A percentile compares a stretch with the other conserved stretches of the same genome.
These are phyloP conservation scores for Drosophila monieri DNA, from an alignment of 2,888 invertebrate species.

Conservation along the genomic window DNA sequence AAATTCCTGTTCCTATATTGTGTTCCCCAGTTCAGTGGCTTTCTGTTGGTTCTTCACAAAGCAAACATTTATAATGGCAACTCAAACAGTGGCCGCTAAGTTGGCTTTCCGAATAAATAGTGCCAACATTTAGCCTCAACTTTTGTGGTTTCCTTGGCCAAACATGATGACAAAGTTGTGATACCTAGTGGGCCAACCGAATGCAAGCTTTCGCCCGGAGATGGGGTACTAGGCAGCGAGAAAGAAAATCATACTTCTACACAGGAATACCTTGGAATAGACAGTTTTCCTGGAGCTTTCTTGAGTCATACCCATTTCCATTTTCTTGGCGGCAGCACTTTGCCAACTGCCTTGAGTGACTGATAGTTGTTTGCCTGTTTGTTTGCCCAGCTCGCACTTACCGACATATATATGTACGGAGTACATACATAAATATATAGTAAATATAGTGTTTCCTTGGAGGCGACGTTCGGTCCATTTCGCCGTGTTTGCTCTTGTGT, in stretches of 20 bases:
- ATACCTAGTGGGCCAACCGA: slow-evolving; percentile 36
- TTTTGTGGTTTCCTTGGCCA: slow-evolving; percentile 37
- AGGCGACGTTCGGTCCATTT: slow-evolving; percentile 48
- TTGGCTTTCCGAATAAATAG: slow-evolving; percentile 18
- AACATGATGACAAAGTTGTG: slow-evolving; percentile 40
- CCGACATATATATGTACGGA: not conserved
- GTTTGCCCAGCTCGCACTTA: slow-evolving; percentile 55
- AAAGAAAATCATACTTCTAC: slow-evolving; percentile 21
- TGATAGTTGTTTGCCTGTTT: slow-evolving; percentile 78
- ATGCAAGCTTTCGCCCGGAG: slow-evolving; percentile 7
- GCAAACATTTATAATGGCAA: slow-evolving; percentile 32
- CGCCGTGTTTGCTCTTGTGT: slow-evolving; percentile 39
- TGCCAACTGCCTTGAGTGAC: slow-evolving; percentile 68
- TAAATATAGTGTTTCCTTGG: slow-evolving; percentile 32
- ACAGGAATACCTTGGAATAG: slow-evolving; percentile 35
- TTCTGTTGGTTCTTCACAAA: slow-evolving; percentile 19
- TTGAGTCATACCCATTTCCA: slow-evolving; percentile 21
- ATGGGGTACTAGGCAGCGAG: not conserved
- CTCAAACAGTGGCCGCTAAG: slow-evolving; percentile 17
- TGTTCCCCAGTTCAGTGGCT: not conserved
- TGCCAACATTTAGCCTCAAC: slow-evolving; percentile 24
- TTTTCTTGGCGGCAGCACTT: slow-evolving; percentile 34
- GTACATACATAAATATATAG: slow-evolving; percentile 27
- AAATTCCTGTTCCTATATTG: not conserved
- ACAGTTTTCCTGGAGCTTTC: slow-evolving; percentile 13